These are phyloP conservation scores for Globodera rostochiensis DNA, from an alignment of 1,140 invertebrate genomes.

Conservation along the genomic window DNA sequence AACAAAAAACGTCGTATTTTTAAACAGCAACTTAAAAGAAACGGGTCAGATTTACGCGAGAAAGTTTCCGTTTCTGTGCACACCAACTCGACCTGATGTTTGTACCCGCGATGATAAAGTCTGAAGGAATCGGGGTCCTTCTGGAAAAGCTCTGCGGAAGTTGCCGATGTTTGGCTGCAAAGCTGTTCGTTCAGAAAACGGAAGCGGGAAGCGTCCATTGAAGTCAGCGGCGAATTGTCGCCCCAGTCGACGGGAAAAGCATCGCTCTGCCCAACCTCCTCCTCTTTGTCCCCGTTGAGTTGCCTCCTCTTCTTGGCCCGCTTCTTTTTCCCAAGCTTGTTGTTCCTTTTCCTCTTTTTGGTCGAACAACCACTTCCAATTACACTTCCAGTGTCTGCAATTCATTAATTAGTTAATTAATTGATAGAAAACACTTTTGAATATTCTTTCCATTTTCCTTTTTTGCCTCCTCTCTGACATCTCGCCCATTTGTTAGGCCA, in stretches of 20 bases:
- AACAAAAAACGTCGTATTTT: slow-evolving; percentile 16
- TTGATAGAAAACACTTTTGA: no score
- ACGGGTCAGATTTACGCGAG: not conserved
- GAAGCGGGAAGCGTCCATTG: slow-evolving; percentile 65
- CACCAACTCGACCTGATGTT: slow-evolving; percentile 66
- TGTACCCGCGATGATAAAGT: slow-evolving; percentile 87
- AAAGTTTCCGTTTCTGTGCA: not conserved
- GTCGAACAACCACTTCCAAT: not conserved
- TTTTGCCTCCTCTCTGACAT: no score
- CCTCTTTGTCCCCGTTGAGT: slow-evolving; percentile 2
- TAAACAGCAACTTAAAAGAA: not conserved
- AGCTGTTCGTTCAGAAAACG: slow-evolving; percentile 85
- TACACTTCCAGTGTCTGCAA: not conserved
- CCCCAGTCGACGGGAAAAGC: not conserved
- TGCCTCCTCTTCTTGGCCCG: slow-evolving; percentile 34
- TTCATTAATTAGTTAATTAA: no score
- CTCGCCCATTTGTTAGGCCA: no score
- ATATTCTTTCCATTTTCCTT: no score
- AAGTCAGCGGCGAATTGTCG: slow-evolving; percentile 37
- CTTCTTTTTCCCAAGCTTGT: slow-evolving; percentile 5
- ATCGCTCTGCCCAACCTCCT: not conserved
- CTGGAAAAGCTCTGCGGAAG: slow-evolving; percentile 77
- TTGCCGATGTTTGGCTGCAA: slow-evolving; percentile 76
- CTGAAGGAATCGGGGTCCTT: slow-evolving; percentile 78
- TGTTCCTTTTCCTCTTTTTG: not conserved